These are phyloP conservation scores for Platichthys stellatus DNA, from an alignment of 2,113 vertebrate genomes.

Conservation along the genomic window DNA sequence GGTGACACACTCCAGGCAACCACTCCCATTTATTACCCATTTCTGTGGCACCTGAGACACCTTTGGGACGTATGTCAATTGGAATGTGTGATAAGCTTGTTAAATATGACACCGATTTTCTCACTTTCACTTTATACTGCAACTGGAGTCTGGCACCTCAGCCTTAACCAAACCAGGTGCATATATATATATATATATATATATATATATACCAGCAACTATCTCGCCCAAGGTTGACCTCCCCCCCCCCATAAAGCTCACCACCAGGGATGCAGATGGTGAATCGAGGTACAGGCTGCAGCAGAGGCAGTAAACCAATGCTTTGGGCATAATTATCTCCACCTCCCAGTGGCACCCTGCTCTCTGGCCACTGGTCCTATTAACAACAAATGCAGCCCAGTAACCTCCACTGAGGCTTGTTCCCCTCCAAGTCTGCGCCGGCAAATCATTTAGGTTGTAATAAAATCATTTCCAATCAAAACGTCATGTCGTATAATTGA, in stretches of 20 bases:
- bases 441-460: slow-evolving; percentile 11
- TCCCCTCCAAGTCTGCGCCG: neutral
- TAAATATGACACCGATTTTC: neutral
- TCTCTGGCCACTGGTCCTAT: slow-evolving; percentile 4
- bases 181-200: neutral
- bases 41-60: slow-evolving; percentile 1
- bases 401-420: slow-evolving; percentile 24
- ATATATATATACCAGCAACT: neutral
- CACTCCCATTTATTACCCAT: slow-evolving; percentile 12
- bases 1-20: slow-evolving; percentile 1
- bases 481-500: neutral
- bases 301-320: slow-evolving; percentile 23
- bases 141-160: neutral
- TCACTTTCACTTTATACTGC: neutral
- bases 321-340: slow-evolving; percentile 26
- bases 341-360: neutral
- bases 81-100: neutral
- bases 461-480: slow-evolving; percentile 15
- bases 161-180: neutral
- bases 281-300: slow-evolving; percentile 5
- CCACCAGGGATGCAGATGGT: slow-evolving; percentile 25
- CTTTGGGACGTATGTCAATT: neutral
- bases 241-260: neutral
- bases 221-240: no score
- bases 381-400: slow-evolving; percentile 26